A percentile compares a stretch with the other conserved stretches of the same genome.
Conservation (phyloP, 2,888 invertebrate species). For the Deilephila porcellus region DNA sequence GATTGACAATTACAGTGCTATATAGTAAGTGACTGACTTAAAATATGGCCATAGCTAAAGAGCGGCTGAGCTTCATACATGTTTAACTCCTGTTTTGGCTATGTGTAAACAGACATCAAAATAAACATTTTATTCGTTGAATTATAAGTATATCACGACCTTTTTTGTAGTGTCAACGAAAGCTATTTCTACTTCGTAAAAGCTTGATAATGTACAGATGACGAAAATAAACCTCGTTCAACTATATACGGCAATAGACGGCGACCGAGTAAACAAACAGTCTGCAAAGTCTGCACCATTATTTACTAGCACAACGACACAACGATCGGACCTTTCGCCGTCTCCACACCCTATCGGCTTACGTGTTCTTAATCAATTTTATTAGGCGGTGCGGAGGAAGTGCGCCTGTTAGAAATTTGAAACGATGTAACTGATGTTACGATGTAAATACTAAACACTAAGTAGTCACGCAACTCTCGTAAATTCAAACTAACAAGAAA, state of each 20-base stretch:
- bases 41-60: too few relatives aligned
- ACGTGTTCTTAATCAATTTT: slow-evolving; percentile 45
- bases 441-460: slow-evolving; percentile 4
- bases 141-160: too few relatives aligned
- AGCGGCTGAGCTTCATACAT: too few relatives aligned
- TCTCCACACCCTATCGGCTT: slow-evolving; percentile 36
- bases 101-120: too few relatives aligned
- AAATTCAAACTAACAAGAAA: neutral
- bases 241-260: neutral
- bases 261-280: neutral
- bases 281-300: slow-evolving; percentile 5
- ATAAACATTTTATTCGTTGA: too few relatives aligned
- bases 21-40: too few relatives aligned
- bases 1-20: too few relatives aligned
- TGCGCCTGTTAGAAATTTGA: slow-evolving; percentile 25
- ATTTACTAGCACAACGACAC: slow-evolving; percentile 12
- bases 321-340: slow-evolving; percentile 1
- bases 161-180: too few relatives aligned
- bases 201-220: too few relatives aligned
- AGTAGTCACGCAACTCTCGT: slow-evolving; percentile 20
- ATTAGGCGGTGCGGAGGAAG: slow-evolving; percentile 9
- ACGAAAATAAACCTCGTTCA: neutral
- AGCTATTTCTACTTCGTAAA: too few relatives aligned
- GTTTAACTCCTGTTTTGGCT: too few relatives aligned
- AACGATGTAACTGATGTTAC: slow-evolving; percentile 12